Evolutionary conservation across 2,113 vertebrate genomes (phyloP).

Genomic region (Coracopsis vasa): DNA sequence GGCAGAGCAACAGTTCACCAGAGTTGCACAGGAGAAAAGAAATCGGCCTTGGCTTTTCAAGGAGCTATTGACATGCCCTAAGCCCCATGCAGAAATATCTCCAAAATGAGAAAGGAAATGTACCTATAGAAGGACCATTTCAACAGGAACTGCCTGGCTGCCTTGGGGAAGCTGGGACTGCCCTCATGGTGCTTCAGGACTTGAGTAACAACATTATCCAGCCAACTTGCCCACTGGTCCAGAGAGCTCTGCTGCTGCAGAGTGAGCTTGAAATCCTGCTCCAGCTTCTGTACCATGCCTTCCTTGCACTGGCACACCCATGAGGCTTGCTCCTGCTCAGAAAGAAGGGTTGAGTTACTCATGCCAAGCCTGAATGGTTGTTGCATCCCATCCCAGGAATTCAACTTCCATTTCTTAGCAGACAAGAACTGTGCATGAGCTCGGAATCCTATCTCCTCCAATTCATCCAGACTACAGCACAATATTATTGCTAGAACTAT

Average conservation of each 20-base stretch:
- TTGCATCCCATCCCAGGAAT: neutral
- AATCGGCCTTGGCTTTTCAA: neutral
- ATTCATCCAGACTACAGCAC: neutral
- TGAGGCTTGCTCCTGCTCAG: slow-evolving; percentile 90
- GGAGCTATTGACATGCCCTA: neutral
- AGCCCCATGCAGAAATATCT: neutral
- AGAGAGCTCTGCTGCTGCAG: slow-evolving; percentile 97
- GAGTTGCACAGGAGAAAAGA: neutral
- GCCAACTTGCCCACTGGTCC: slow-evolving; percentile 97
- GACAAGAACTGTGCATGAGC: neutral
- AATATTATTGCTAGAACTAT: neutral
- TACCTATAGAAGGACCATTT: slow-evolving; percentile 99
- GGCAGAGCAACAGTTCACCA: neutral
- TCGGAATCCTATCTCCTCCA: neutral
- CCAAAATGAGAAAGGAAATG: neutral
- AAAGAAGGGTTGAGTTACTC: neutral
- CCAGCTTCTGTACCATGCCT: slow-evolving; percentile 91
- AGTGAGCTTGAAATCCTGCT: slow-evolving; percentile 97
- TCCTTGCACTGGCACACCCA: slow-evolving; percentile 99
- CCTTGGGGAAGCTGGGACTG: slow-evolving; percentile 91
- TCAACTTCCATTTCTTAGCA: neutral
- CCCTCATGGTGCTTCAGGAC: slow-evolving; percentile 92
- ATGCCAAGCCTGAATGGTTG: neutral
- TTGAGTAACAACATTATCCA: slow-evolving; percentile 93
- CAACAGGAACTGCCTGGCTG: slow-evolving; percentile 94